Conservation (phyloP, 2,797 vertebrate genomes). For the Hafferia zeledoni region DNA sequence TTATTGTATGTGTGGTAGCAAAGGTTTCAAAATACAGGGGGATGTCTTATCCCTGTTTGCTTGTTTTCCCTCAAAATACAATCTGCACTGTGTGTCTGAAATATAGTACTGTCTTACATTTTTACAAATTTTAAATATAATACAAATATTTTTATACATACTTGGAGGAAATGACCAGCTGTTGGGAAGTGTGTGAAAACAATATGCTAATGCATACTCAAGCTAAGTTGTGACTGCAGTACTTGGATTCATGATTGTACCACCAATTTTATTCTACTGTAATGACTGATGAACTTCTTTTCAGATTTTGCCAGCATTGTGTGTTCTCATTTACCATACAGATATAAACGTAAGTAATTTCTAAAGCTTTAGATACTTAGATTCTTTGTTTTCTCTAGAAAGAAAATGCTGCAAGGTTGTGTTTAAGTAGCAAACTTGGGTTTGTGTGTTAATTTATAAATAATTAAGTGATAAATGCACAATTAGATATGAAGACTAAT, state of each 20-base stretch:
- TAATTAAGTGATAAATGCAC: not conserved
- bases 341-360: conserved; percentile 95
- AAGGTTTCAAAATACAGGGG: not conserved
- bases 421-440: not conserved
- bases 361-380: not conserved
- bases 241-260: not conserved
- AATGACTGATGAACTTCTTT: conserved; percentile 66
- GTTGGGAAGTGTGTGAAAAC: not conserved
- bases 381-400: not conserved
- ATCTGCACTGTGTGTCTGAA: not conserved
- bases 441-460: not conserved
- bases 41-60: not conserved
- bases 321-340: conserved; percentile 98
- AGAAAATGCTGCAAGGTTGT: not conserved
- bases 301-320: conserved; percentile 97
- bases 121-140: not conserved
- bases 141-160: not conserved
- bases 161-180: not conserved
- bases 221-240: not conserved
- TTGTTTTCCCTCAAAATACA: not conserved
- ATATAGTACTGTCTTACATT: not conserved
- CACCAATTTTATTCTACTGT: not conserved
- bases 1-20: not conserved
- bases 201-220: not conserved
- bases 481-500: not conserved